Evolutionary conservation across 1,140 invertebrate species (phyloP).

Genomic region (Ostrea denselamellosa): DNA sequence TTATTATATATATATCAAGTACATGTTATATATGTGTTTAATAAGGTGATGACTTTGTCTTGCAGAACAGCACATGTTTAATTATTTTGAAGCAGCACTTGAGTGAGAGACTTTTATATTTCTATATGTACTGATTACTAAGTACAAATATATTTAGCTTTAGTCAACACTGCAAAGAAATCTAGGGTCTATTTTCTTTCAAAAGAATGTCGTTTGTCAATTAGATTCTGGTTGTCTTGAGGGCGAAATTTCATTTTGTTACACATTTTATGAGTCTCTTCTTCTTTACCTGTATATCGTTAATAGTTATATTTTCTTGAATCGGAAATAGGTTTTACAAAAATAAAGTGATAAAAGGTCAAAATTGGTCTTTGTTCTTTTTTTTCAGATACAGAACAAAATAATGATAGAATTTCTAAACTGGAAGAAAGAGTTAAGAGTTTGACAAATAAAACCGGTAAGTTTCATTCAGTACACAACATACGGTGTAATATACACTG

Average conservation of each 20-base stretch:
- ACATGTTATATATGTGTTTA: not conserved
- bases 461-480: not conserved
- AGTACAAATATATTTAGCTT: too few relatives aligned
- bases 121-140: not conserved
- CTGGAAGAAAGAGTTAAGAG: not conserved
- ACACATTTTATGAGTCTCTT: too few relatives aligned
- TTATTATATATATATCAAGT: not conserved
- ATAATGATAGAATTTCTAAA: not conserved
- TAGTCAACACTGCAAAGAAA: too few relatives aligned
- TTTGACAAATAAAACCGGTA: not conserved
- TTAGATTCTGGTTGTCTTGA: too few relatives aligned
- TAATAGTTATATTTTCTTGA: too few relatives aligned
- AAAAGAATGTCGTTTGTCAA: too few relatives aligned
- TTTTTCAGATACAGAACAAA: slow-evolving; percentile 10
- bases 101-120: not conserved
- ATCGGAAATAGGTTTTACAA: too few relatives aligned
- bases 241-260: too few relatives aligned
- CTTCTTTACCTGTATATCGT: too few relatives aligned
- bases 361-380: not conserved
- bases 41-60: not conserved
- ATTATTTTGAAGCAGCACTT: not conserved
- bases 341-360: too few relatives aligned
- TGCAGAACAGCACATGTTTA: not conserved
- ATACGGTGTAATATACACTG: too few relatives aligned
- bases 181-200: too few relatives aligned